Evolutionary conservation across 2,113 vertebrate species (phyloP), one percentile per base, ranked within the genome.

Genomic region (Lampris megalopsis): DNA sequence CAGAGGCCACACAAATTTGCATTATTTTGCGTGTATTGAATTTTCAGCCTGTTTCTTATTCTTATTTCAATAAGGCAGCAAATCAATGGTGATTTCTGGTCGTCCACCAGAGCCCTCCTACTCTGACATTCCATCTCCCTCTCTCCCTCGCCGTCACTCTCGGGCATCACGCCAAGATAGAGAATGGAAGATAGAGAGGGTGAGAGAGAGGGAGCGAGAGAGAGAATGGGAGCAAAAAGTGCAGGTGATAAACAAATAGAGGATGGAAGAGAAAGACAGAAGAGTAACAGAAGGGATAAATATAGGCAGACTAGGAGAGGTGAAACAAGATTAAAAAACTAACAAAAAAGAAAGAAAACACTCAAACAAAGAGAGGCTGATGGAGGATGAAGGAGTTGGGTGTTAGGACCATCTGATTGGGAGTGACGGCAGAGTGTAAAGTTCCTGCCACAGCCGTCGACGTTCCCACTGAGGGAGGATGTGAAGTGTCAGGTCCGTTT

Each of bases 331-430:
- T 7, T 24, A 8, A 56, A 49, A 10, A 60, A 60, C 65, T 58
- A 65, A 49, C 71, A 58, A 73, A 38, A 71, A 8, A 71, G 68
- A 66, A 50, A 65, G 53, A 71, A 65, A 58, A 66, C 67, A 24
- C 57, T 63, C n/a, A 1, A 67, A 66, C 75, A 81, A 49, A 75
- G 76, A 56, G 54, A 64, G 65, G 72, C 72, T 91, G 82, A 86
- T 87, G 77, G 84, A 87, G 84, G 92, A 83, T 84, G 89, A 91
- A 86, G 90, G 92, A 85, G 90, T 89, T 88, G 81, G 89, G 91
- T 77, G 92, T 91, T 83, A 90, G 94, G 82, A 83, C 6, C 6
- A 81, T 91, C 89, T 96, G 94, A 96, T 95, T 92, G 95, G 94
- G 92, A 92, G 80, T 93, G 93, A 95, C 91, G 94, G 94, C 91